phyloP scores from a whole-genome alignment of 2,113 vertebrate genomes.

The Camelus dromedarius region DNA sequence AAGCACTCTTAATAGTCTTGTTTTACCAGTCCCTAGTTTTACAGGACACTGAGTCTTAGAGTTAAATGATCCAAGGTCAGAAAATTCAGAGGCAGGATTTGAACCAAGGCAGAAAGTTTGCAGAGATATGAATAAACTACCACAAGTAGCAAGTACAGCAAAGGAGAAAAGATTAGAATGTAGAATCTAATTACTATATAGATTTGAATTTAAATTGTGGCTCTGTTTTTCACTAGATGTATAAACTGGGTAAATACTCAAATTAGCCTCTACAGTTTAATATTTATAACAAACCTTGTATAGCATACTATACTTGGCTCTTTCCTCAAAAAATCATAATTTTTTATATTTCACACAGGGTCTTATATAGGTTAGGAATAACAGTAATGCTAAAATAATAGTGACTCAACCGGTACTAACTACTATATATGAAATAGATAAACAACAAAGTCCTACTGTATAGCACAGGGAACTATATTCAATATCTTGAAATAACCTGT shows the following conservation, averaged over 20 bases:
- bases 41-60: background rate
- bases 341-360: constrained; percentile 14
- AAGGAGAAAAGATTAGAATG: background rate
- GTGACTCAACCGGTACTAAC: background rate
- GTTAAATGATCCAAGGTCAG: background rate
- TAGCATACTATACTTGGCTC: background rate
- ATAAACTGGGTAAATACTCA: background rate
- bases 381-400: background rate
- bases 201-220: background rate
- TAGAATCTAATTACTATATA: background rate
- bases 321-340: background rate
- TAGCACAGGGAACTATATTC: too few relatives aligned
- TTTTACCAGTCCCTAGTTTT: background rate
- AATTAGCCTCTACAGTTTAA: background rate
- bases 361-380: background rate
- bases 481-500: too few relatives aligned
- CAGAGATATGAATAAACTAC: background rate
- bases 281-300: background rate
- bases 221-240: background rate
- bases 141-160: background rate
- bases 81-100: background rate
- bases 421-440: too few relatives aligned
- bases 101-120: background rate
- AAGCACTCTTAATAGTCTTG: background rate
- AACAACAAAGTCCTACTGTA: too few relatives aligned